Evolutionary conservation across 37 sponge, comb jelly and placozoan genomes (phyloP).

Genomic region (Chondrosia reniformis): DNA sequence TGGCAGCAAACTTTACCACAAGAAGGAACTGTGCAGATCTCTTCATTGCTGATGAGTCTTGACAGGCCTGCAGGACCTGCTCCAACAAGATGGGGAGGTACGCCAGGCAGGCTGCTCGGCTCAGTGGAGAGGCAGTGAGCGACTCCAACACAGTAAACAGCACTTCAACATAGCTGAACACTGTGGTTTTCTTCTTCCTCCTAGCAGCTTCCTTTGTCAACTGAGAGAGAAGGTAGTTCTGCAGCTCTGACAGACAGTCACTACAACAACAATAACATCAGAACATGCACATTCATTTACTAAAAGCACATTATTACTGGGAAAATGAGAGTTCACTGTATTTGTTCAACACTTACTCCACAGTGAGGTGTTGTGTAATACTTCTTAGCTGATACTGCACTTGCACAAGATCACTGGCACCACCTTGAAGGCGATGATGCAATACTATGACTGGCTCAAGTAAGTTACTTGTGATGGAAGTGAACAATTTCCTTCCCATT

Average conservation of each 20-base stretch:
- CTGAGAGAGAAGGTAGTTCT: neutral
- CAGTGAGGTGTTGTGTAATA: too few relatives aligned
- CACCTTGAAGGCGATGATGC: neutral
- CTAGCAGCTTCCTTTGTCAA: neutral
- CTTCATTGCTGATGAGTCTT: neutral
- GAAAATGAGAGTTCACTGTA: too few relatives aligned
- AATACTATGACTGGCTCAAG: neutral
- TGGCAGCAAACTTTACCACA: neutral
- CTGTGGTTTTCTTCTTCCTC: neutral
- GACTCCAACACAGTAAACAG: neutral
- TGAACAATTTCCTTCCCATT: neutral
- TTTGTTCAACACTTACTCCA: too few relatives aligned
- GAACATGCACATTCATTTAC: too few relatives aligned
- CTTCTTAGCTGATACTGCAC: too few relatives aligned
- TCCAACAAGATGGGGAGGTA: neutral
- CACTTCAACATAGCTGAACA: neutral
- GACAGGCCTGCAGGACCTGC: neutral
- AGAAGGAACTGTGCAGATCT: neutral
- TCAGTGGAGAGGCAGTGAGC: neutral
- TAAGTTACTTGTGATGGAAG: neutral
- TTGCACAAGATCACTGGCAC: neutral
- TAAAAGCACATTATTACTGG: too few relatives aligned
- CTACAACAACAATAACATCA: too few relatives aligned
- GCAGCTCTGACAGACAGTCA: neutral
- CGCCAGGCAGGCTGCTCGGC: neutral